phyloP scores from a whole-genome alignment of 2,113 vertebrate genomes.

The Mola mola region DNA sequence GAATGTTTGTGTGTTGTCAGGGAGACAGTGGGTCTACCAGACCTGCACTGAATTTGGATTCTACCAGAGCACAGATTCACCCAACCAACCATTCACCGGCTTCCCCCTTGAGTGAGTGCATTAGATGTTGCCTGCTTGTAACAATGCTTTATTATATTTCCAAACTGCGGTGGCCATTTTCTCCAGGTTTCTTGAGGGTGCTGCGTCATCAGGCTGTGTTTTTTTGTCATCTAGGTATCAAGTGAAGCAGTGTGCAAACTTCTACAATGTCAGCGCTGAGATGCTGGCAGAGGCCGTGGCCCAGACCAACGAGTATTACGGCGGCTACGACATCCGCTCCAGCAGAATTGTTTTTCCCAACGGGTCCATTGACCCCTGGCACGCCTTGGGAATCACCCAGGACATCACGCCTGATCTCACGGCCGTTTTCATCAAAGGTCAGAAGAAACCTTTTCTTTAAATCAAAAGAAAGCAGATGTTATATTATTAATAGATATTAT shows the following conservation, averaged over 20 bases:
- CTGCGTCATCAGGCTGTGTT: not conserved
- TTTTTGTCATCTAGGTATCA: constrained; percentile 61
- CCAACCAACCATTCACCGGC: constrained; percentile 73
- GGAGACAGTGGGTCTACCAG: constrained; percentile 76
- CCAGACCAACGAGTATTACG: constrained; percentile 76
- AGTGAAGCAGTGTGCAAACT: constrained; percentile 61
- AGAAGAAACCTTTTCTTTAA: not conserved
- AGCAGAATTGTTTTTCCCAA: constrained; percentile 78
- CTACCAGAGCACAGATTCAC: constrained; percentile 78
- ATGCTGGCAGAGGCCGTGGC: constrained; percentile 60
- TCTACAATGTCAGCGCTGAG: constrained; percentile 63
- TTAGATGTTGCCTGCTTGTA: not conserved
- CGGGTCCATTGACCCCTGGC: constrained; percentile 78
- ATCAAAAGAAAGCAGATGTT: no score
- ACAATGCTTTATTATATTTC: not conserved
- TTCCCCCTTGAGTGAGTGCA: constrained; percentile 77
- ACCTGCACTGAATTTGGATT: constrained; percentile 84
- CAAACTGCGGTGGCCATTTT: not conserved
- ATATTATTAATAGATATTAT: no score
- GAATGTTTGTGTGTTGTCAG: constrained; percentile 52
- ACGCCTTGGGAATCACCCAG: constrained; percentile 72
- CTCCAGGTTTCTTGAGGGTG: not conserved
- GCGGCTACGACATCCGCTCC: constrained; percentile 64
- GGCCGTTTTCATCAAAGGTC: constrained; percentile 78
- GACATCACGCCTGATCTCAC: constrained; percentile 65